Conservation (phyloP, 2,113 vertebrate species). For the Solenodon paradoxus region DNA sequence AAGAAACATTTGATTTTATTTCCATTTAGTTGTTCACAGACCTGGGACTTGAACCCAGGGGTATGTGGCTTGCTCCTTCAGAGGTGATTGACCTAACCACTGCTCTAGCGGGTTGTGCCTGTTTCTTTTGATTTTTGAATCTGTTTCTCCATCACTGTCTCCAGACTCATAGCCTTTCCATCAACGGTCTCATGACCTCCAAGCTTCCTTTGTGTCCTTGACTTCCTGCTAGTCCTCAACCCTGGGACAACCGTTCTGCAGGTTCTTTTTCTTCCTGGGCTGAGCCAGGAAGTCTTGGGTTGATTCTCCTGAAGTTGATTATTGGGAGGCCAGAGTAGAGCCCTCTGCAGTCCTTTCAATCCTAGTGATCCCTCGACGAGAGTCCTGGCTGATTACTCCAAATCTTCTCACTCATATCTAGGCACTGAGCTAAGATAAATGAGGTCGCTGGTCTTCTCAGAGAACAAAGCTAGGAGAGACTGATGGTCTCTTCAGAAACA, state of each 20-base stretch:
- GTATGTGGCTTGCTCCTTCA: too few species aligned
- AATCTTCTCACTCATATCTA: not conserved
- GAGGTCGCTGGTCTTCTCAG: not conserved
- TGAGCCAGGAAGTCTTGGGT: not conserved
- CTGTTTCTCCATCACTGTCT: not conserved
- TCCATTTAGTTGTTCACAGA: too few species aligned
- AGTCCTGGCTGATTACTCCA: not conserved
- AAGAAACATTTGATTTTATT: too few species aligned
- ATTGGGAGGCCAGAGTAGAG: not conserved
- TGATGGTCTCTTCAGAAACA: not conserved
- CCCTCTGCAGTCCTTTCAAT: not conserved
- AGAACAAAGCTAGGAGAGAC: not conserved
- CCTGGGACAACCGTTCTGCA: not conserved
- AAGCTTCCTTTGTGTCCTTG: not conserved
- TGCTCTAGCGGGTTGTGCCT: too few species aligned
- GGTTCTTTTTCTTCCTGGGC: not conserved
- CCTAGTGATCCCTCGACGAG: not conserved
- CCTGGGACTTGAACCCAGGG: too few species aligned
- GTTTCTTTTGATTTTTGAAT: not conserved
- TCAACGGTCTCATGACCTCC: not conserved
- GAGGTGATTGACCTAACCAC: too few species aligned
- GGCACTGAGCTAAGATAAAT: not conserved
- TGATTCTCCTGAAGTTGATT: not conserved
- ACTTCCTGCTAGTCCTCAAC: not conserved
- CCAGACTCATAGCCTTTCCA: not conserved